These are phyloP conservation scores for Enchytraeus crypticus DNA, from an alignment of 2,888 invertebrate genomes.

Conservation along the genomic window DNA sequence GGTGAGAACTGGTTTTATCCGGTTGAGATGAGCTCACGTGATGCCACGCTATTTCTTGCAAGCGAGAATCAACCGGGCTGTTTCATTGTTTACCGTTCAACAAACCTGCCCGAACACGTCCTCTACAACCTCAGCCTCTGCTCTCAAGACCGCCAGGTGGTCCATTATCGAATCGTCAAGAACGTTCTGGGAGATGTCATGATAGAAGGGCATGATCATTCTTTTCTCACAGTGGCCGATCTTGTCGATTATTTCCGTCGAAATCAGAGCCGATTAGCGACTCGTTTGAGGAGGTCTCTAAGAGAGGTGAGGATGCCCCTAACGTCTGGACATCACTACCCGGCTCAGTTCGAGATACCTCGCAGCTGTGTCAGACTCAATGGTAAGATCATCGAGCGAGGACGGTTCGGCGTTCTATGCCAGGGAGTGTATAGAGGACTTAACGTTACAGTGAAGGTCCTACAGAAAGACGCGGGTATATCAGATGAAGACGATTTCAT, in stretches of 20 bases:
- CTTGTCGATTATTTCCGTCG: conserved; percentile 25
- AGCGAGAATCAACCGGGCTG: conserved; percentile 28
- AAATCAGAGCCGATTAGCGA: conserved; percentile 24
- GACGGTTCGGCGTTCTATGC: conserved; percentile 26
- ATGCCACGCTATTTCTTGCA: conserved; percentile 26
- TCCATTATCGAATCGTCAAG: conserved; percentile 28
- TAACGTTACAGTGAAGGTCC: conserved; percentile 26
- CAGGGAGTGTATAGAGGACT: conserved; percentile 15
- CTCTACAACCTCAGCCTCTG: conserved; percentile 26
- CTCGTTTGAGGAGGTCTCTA: conserved; percentile 23
- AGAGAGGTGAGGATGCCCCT: conserved; percentile 24
- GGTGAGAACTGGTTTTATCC: conserved; percentile 30
- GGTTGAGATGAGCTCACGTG: conserved; percentile 20
- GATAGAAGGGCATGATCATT: conserved; percentile 28
- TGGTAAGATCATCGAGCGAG: conserved; percentile 24
- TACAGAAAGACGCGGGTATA: conserved; percentile 21
- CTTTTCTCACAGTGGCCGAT: conserved; percentile 27
- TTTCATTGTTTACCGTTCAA: conserved; percentile 26
- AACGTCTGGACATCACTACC: conserved; percentile 27
- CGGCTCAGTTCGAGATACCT: conserved; percentile 19
- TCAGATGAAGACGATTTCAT: conserved; percentile 29
- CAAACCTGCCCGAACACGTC: background rate
- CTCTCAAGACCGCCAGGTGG: conserved; percentile 20
- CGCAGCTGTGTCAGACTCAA: conserved; percentile 17
- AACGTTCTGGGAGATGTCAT: conserved; percentile 29